Conservation (phyloP, 2,888 invertebrate genomes). For the Fissipunctia ypsillon region DNA sequence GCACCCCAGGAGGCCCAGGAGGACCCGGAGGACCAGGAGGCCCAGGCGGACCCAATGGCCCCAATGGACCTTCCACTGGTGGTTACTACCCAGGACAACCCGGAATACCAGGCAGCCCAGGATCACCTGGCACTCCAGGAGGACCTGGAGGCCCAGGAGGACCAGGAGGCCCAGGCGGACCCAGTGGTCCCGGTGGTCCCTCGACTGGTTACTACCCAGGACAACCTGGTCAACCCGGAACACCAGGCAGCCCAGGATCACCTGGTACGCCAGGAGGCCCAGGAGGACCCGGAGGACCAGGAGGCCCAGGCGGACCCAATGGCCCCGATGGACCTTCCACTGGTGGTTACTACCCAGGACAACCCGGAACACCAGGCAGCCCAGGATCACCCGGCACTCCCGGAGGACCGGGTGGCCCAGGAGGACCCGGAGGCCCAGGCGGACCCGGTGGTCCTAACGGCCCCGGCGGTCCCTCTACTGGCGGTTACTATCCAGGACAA, state of each 20-base stretch:
- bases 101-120: slow-evolving; percentile 64
- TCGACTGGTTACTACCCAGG: no score
- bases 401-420: slow-evolving; percentile 62
- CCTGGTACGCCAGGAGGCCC: no score
- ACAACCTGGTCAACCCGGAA: no score
- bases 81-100: slow-evolving; percentile 65
- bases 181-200: no score
- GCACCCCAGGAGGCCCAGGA: slow-evolving; percentile 59
- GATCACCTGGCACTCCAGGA: slow-evolving; percentile 49
- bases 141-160: slow-evolving; percentile 46
- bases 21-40: slow-evolving; percentile 57
- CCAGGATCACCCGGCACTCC: slow-evolving; percentile 71
- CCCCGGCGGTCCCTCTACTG: slow-evolving; percentile 52
- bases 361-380: slow-evolving; percentile 57
- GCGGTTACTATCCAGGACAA: slow-evolving; percentile 65
- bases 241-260: no score
- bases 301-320: no score
- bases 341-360: slow-evolving; percentile 56
- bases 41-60: slow-evolving; percentile 62
- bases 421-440: slow-evolving; percentile 48
- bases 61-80: slow-evolving; percentile 68
- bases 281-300: no score
- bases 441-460: slow-evolving; percentile 57
- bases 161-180: slow-evolving; percentile 58
- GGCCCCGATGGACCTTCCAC: slow-evolving; percentile 71